phyloP scores from a whole-genome alignment of 2,113 vertebrate species.

The Otocyon megalotis region DNA sequence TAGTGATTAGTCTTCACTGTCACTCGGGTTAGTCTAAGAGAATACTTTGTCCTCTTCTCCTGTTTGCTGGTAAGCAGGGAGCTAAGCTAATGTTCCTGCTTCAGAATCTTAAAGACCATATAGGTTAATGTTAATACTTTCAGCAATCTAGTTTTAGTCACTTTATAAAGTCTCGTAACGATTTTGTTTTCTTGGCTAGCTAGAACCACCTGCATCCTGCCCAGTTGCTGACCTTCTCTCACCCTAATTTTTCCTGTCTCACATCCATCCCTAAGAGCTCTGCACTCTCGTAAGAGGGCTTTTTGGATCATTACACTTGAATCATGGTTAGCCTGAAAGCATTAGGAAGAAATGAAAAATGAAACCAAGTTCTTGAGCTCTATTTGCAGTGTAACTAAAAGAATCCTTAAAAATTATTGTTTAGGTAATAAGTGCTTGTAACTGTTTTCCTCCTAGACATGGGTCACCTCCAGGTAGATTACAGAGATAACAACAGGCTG shows the following conservation, averaged over 20 bases:
- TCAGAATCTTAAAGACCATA: neutral
- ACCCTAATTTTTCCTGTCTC: neutral
- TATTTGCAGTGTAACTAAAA: conserved; percentile 23
- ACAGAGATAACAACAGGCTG: conserved; percentile 86
- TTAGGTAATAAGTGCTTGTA: neutral
- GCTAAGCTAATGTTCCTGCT: neutral
- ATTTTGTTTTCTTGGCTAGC: neutral
- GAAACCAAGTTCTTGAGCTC: conserved; percentile 11
- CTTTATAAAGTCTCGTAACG: neutral
- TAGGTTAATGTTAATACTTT: conserved; percentile 28
- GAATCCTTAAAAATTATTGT: conserved; percentile 4
- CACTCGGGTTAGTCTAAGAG: neutral
- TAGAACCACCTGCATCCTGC: neutral
- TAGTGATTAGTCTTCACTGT: neutral
- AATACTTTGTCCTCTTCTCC: neutral
- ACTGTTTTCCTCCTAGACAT: conserved; percentile 85
- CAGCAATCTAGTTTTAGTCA: neutral
- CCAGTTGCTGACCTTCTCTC: neutral
- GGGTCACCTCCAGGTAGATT: conserved; percentile 91
- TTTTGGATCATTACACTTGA: neutral
- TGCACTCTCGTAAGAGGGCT: neutral
- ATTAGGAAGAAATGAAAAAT: neutral
- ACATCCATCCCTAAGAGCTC: neutral
- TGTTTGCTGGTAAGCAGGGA: neutral
- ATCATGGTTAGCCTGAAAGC: neutral